These are phyloP conservation scores for Rhineura floridana DNA, from an alignment of 2,113 vertebrate genomes.

Conservation along the genomic window DNA sequence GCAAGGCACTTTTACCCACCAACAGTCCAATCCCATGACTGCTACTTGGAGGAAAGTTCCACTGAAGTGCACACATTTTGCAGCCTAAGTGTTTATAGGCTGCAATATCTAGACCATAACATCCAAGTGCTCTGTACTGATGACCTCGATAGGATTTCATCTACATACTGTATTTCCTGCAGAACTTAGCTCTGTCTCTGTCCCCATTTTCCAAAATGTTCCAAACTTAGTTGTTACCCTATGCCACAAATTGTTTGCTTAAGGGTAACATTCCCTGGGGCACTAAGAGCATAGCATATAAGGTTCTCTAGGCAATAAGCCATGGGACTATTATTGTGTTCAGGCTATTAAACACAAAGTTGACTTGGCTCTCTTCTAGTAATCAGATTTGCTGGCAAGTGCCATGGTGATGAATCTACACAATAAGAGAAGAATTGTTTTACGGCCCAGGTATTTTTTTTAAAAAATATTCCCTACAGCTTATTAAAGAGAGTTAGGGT, in stretches of 20 bases:
- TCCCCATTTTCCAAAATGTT: too few species aligned
- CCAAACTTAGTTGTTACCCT: too few species aligned
- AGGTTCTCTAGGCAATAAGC: not conserved
- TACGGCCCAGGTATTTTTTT: too few species aligned
- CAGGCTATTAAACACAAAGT: not conserved
- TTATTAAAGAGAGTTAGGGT: not conserved
- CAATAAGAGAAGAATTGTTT: not conserved
- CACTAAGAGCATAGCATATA: not conserved
- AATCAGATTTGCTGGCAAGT: not conserved
- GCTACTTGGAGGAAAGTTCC: not conserved
- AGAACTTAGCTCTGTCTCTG: not conserved
- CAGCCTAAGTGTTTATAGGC: not conserved
- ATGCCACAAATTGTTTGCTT: not conserved
- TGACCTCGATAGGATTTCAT: not conserved
- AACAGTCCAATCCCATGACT: not conserved
- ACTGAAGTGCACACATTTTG: not conserved
- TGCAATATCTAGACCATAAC: too few species aligned
- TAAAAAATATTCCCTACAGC: not conserved
- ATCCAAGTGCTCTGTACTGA: not conserved
- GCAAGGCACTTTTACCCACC: not conserved
- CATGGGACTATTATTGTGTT: not conserved
- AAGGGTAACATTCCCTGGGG: not conserved
- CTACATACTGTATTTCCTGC: not conserved
- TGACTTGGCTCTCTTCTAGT: not conserved
- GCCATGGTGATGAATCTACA: not conserved